phyloP scores from a whole-genome alignment of 2,888 invertebrate species.

The Cantharis rufa region DNA sequence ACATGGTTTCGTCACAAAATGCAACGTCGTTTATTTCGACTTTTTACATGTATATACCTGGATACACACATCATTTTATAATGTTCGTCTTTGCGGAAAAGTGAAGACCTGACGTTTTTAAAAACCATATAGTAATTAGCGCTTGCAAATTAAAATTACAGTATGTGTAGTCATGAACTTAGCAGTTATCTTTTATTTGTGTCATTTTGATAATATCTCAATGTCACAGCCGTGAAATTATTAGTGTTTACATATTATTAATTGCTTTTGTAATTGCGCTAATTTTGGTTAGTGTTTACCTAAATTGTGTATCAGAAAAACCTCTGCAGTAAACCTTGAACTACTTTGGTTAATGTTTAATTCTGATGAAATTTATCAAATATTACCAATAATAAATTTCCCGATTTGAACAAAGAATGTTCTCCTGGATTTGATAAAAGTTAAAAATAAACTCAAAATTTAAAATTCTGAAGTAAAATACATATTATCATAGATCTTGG shows the following conservation, averaged over 20 bases:
- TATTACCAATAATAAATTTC: slow-evolving; percentile 3
- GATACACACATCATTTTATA: not conserved
- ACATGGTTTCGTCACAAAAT: not conserved
- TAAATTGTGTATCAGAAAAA: slow-evolving; percentile 2
- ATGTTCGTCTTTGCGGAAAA: not conserved
- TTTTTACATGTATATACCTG: not conserved
- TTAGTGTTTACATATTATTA: slow-evolving; percentile 5
- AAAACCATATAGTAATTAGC: not conserved
- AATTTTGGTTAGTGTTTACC: slow-evolving; percentile 8
- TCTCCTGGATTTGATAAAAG: slow-evolving; percentile 2
- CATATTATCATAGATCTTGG: slow-evolving; percentile 15
- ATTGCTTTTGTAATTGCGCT: slow-evolving; percentile 3
- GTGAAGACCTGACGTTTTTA: not conserved
- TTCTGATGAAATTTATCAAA: slow-evolving; percentile 7
- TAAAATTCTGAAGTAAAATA: slow-evolving; percentile 9
- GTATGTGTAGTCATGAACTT: slow-evolving; percentile 8
- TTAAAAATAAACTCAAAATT: slow-evolving; percentile 15
- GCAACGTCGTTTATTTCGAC: not conserved
- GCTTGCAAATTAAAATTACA: not conserved
- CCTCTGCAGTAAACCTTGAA: slow-evolving; percentile 11
- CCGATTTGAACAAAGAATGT: slow-evolving; percentile 9
- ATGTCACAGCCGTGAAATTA: slow-evolving; percentile 6
- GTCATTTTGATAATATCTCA: slow-evolving; percentile 18
- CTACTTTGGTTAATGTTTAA: not conserved
- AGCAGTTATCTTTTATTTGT: slow-evolving; percentile 12